Evolutionary conservation across 2,888 invertebrate species (phyloP).

Genomic region (Calameuta idolon): DNA sequence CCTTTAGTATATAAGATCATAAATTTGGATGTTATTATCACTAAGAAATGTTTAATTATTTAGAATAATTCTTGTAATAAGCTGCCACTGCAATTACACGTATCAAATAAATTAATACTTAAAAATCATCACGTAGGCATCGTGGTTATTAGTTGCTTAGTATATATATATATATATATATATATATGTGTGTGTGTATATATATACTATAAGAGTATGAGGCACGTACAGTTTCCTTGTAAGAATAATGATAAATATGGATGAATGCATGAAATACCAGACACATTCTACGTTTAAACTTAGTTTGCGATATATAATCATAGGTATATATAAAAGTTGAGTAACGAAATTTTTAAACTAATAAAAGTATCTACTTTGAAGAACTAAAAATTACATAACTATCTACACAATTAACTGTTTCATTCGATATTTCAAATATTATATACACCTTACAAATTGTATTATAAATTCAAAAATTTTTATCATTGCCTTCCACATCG

Average conservation of each 20-base stretch:
- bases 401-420: conserved; percentile 40
- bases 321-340: conserved; percentile 25
- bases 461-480: not conserved
- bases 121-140: conserved; percentile 35
- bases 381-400: conserved; percentile 33
- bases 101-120: conserved; percentile 52
- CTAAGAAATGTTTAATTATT: conserved; percentile 39
- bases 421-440: conserved; percentile 25
- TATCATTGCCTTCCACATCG: too few species aligned
- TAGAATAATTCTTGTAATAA: conserved; percentile 46
- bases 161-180: conserved; percentile 12
- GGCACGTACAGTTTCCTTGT: conserved; percentile 45
- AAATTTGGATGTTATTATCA: conserved; percentile 39
- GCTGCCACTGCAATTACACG: conserved; percentile 50
- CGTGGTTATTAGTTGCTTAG: conserved; percentile 37
- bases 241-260: conserved; percentile 38
- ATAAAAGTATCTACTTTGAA: conserved; percentile 39
- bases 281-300: conserved; percentile 21
- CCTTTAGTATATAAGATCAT: conserved; percentile 39
- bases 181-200: not conserved
- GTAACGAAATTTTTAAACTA: conserved; percentile 22
- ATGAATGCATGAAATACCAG: conserved; percentile 31
- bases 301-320: conserved; percentile 13
- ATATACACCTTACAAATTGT: conserved; percentile 35
- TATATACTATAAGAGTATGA: conserved; percentile 41